These are phyloP conservation scores for Gobio gobio DNA, from an alignment of 2,113 vertebrate genomes.

Conservation along the genomic window DNA sequence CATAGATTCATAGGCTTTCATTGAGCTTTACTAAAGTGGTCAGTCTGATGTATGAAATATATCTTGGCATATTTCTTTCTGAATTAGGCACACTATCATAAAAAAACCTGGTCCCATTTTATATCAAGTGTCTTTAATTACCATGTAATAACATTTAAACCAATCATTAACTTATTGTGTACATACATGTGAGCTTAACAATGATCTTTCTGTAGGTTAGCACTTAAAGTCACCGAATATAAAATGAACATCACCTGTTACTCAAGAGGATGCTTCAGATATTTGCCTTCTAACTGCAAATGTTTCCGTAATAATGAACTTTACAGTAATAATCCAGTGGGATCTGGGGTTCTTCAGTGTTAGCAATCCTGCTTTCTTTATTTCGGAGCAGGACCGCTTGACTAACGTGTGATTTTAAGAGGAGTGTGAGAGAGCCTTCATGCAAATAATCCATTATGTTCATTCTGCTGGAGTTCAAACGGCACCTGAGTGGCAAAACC, in stretches of 20 bases:
- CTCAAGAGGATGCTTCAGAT: no score
- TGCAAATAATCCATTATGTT: constrained; percentile 66
- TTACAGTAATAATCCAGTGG: no score
- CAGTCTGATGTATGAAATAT: background rate
- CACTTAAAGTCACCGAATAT: no score
- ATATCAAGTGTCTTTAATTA: no score
- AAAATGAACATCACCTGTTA: no score
- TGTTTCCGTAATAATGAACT: no score
- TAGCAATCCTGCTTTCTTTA: background rate
- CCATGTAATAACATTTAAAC: no score
- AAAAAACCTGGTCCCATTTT: no score
- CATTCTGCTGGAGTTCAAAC: constrained; percentile 28
- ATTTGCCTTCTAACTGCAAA: background rate
- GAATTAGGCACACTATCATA: no score
- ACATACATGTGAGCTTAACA: no score
- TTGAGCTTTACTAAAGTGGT: background rate
- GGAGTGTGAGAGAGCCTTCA: constrained; percentile 63
- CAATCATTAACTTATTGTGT: no score
- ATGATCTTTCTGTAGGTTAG: no score
- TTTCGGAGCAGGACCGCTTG: constrained; percentile 29
- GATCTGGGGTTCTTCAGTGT: background rate
- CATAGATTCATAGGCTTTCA: background rate
- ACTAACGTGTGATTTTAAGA: constrained; percentile 54
- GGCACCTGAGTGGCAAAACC: background rate
- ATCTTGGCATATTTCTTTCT: background rate